Base-by-base conservation (phyloP, 2,888 invertebrate genomes). In the Stenotaenia linearis region DNA sequence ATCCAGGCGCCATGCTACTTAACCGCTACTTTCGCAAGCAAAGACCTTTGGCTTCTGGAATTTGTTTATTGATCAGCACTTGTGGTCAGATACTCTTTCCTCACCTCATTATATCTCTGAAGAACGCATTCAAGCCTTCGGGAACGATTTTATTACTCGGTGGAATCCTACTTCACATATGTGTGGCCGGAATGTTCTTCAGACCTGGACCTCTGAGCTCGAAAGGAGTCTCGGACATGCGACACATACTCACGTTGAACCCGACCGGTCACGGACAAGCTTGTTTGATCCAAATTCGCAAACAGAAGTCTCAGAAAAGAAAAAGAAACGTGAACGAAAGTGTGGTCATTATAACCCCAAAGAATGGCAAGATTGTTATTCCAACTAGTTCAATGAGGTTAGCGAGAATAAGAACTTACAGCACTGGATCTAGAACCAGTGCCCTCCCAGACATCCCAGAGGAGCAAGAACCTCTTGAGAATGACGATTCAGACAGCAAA, bases 161-260 rank as follows among this genome's bases (percentile, higher is more conserved):
- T 81, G 91, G 91, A 0, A 92, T 92, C 15, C 92, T 92, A 91
- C 87, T 92, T 0, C 92, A 92, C 84, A 92, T 92, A 1, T 92
- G 92, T 81, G 90, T 91, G 3, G 90, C 92, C 0, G 92, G 92
- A 0, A 90, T 91, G 0, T 86, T 92, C 0, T 92, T 92, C 85
- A 89, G 90, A 9, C 90, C 90, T n/a, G 40, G 69, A 25, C 69
- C 69, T 25, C 12, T 12, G 10, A 28, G 69, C 25, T 69, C 10
- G 15, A 69, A 69, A 69, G 69, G 69, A 15, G 69, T 69, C 1
- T 69, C 69, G 9, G 69, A 69, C 15, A 69, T 28, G 28, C 23
- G 69, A 10, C 69, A 69, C 69, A 69, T 69, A 25, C 69, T 69
- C 3, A 69, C 69, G 28, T 10, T 69, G 15, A 69, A 69, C 6